Evolutionary conservation across 2,113 vertebrate genomes (phyloP).

Genomic region (Phodopus roborovskii): DNA sequence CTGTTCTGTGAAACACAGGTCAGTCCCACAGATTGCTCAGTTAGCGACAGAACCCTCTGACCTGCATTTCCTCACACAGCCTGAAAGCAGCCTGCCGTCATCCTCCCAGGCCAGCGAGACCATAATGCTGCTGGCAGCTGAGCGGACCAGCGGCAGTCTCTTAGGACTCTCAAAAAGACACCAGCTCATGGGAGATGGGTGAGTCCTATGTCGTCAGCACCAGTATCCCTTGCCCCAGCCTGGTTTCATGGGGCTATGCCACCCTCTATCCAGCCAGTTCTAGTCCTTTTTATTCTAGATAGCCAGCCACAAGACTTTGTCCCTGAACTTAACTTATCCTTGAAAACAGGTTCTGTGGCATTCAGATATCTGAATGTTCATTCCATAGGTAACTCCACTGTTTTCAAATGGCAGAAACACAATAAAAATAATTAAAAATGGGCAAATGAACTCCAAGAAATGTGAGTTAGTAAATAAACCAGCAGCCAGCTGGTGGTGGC

Average conservation of each 20-base stretch:
- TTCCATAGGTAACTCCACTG: neutral
- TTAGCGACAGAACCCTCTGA: neutral
- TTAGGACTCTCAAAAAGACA: conserved; percentile 10
- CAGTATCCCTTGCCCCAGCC: neutral
- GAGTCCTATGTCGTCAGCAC: neutral
- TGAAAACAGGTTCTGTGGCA: neutral
- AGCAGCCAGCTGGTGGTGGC: no score
- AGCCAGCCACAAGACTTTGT: neutral
- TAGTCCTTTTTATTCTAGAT: neutral
- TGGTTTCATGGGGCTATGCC: rapidly evolving
- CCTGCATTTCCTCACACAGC: conserved; percentile 47
- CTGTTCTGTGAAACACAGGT: neutral
- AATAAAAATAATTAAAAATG: neutral
- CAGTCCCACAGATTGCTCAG: neutral
- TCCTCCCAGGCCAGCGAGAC: conserved; percentile 62
- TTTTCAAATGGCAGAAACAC: neutral
- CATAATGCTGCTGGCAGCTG: conserved; percentile 46
- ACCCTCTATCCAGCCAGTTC: neutral
- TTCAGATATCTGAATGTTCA: neutral
- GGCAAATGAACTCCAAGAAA: neutral
- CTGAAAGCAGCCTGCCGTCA: conserved; percentile 35
- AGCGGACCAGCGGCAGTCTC: neutral
- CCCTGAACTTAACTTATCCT: neutral
- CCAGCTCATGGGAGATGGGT: conserved; percentile 60
- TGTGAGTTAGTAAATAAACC: neutral